Conservation (phyloP, 2,113 vertebrate genomes). For the Eptesicus fuscus region DNA sequence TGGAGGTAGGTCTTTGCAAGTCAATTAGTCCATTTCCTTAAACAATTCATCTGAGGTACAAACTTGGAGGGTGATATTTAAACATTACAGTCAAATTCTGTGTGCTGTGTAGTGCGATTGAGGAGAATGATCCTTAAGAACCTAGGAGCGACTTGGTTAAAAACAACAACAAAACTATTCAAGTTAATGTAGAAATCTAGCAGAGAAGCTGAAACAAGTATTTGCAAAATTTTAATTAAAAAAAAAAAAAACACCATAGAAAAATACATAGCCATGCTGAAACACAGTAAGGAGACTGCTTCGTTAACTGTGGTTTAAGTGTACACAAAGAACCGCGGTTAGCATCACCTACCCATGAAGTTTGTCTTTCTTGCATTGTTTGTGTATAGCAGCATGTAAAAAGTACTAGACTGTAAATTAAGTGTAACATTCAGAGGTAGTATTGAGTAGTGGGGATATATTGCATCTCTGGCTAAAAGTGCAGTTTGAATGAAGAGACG, state of each 20-base stretch:
- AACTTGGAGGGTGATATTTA: constrained; percentile 88
- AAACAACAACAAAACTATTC: constrained; percentile 86
- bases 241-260: constrained; percentile 70
- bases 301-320: constrained; percentile 85
- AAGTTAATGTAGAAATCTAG: constrained; percentile 93
- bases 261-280: constrained; percentile 83
- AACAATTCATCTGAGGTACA: constrained; percentile 92
- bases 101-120: constrained; percentile 85
- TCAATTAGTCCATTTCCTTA: constrained; percentile 88
- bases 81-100: constrained; percentile 84
- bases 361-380: constrained; percentile 82
- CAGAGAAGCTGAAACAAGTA: constrained; percentile 84
- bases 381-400: constrained; percentile 89
- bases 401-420: constrained; percentile 85
- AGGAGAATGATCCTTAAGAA: constrained; percentile 88
- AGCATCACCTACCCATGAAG: constrained; percentile 81
- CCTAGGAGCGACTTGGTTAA: constrained; percentile 89
- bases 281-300: constrained; percentile 84
- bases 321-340: constrained; percentile 77
- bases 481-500: constrained; percentile 83
- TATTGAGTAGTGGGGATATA: constrained; percentile 89
- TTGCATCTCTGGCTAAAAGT: constrained; percentile 91
- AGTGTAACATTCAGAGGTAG: constrained; percentile 94
- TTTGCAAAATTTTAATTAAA: constrained; percentile 78
- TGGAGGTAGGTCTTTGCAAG: constrained; percentile 96